Conservation (phyloP, 2,888 invertebrate genomes). For the Lycocerus yunnanus region DNA sequence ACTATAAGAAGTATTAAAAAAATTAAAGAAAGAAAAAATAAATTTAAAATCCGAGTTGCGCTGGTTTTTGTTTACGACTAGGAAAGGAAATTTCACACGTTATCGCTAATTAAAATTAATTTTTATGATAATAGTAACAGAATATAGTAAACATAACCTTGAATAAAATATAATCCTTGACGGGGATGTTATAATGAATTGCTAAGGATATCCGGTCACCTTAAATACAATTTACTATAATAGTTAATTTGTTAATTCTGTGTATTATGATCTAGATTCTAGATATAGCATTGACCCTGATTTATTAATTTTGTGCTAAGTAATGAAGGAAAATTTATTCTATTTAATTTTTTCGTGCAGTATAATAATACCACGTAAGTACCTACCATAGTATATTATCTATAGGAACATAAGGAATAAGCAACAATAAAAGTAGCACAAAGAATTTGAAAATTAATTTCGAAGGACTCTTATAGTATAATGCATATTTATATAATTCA, state of each 20-base stretch:
- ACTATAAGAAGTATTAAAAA: not conserved
- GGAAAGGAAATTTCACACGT: not conserved
- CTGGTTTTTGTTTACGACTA: not conserved
- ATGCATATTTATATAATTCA: too few relatives aligned
- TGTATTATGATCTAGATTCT: not conserved
- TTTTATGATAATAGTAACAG: not conserved
- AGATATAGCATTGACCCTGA: not conserved
- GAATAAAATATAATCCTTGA: not conserved
- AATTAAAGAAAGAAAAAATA: not conserved
- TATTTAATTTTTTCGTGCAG: not conserved
- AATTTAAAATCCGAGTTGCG: not conserved
- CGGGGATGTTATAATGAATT: not conserved
- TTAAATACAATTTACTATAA: not conserved
- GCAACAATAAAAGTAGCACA: too few relatives aligned
- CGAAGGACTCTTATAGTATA: too few relatives aligned
- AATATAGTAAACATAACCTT: not conserved
- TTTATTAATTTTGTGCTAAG: not conserved
- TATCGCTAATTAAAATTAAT: not conserved
- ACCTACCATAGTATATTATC: conserved; percentile 58
- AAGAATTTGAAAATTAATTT: too few relatives aligned
- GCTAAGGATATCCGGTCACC: not conserved
- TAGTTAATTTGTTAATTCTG: not conserved
- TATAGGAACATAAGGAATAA: too few relatives aligned
- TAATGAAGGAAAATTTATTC: not conserved
- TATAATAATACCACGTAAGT: not conserved